Evolutionary conservation across 1,140 invertebrate genomes (phyloP).

Genomic region (Bursaphelenchus mucronatus): DNA sequence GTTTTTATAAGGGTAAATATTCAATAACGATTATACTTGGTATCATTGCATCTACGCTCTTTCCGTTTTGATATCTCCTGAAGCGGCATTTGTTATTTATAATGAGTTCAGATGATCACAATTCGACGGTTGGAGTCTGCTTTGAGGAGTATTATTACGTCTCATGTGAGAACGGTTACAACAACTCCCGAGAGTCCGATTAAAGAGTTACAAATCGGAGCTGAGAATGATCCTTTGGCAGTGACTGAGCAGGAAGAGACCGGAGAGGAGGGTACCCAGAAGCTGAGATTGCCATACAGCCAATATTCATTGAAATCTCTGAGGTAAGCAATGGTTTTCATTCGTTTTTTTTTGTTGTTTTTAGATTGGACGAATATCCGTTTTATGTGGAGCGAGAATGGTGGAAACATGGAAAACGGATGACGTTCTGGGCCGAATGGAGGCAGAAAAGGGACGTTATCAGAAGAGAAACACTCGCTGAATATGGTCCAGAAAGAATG

Average conservation of each 20-base stretch:
- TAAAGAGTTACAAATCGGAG: too few species aligned
- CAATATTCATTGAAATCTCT: constrained; percentile 24
- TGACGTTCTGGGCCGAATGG: constrained; percentile 60
- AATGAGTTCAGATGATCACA: background rate
- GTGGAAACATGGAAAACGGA: constrained; percentile 59
- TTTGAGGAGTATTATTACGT: background rate
- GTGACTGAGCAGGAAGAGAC: constrained; percentile 20
- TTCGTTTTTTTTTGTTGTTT: constrained; percentile 21
- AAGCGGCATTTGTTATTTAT: too few species aligned
- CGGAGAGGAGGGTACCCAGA: constrained; percentile 19
- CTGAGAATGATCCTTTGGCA: too few species aligned
- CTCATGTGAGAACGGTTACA: too few species aligned
- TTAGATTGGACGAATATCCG: constrained; percentile 51
- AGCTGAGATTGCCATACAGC: constrained; percentile 31
- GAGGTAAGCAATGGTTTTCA: constrained; percentile 30
- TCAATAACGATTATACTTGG: too few species aligned
- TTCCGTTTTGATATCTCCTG: too few species aligned
- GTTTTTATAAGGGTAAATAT: too few species aligned
- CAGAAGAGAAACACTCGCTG: constrained; percentile 39
- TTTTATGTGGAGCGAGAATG: constrained; percentile 58
- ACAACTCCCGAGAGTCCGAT: too few species aligned
- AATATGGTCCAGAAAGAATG: constrained; percentile 43
- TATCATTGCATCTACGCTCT: too few species aligned
- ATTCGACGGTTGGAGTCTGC: background rate
- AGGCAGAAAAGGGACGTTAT: constrained; percentile 44